Conservation (phyloP, 2,113 vertebrate species). For the Dipodomys merriami region DNA sequence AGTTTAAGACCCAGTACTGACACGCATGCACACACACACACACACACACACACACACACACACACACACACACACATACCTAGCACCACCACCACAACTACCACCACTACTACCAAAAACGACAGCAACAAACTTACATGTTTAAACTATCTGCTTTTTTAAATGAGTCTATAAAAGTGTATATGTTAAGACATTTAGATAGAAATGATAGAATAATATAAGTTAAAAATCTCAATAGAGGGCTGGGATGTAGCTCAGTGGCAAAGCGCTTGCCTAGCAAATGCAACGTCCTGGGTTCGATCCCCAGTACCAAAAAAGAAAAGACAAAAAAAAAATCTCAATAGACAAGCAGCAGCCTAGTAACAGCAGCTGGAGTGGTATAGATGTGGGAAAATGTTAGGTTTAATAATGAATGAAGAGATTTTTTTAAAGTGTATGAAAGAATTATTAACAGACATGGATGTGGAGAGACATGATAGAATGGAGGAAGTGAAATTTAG, state of each 20-base stretch:
- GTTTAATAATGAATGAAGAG: neutral
- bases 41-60: too few species aligned
- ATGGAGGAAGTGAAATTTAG: neutral
- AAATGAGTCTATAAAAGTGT: neutral
- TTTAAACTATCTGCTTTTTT: constrained; percentile 1
- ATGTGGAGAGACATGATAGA: neutral
- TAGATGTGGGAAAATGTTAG: too few species aligned
- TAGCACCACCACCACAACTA: too few species aligned
- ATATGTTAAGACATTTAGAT: neutral
- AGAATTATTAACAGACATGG: neutral
- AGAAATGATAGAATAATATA: neutral
- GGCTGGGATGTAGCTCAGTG: too few species aligned
- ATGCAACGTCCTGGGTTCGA: too few species aligned
- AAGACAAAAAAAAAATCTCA: neutral
- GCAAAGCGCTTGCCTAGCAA: too few species aligned
- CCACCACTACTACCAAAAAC: neutral
- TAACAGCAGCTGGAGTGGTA: neutral
- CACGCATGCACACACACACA: too few species aligned
- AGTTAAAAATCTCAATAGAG: neutral
- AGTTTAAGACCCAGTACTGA: too few species aligned
- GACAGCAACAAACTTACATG: neutral
- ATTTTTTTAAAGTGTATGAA: constrained; percentile 24
- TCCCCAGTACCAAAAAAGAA: too few species aligned
- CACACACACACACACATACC: too few species aligned
- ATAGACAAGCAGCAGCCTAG: neutral